These are phyloP conservation scores for Camptogramma bilineatum DNA, from an alignment of 2,888 invertebrate genomes.

Conservation along the genomic window DNA sequence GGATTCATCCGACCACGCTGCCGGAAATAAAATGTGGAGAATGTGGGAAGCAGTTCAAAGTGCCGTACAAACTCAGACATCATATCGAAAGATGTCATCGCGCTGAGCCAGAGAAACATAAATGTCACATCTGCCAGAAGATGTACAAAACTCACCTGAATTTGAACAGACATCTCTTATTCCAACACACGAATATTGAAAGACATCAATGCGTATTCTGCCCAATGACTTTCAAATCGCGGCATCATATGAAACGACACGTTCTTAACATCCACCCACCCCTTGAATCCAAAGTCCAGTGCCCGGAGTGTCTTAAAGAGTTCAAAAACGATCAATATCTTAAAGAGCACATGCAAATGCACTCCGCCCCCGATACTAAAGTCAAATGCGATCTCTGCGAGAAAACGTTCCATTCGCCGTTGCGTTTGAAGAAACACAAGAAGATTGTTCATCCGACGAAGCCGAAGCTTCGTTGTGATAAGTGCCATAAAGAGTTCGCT, in stretches of 20 bases:
- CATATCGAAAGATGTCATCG: conserved; percentile 71
- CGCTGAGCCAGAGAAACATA: conserved; percentile 67
- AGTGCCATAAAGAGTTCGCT: conserved; percentile 77
- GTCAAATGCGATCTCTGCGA: conserved; percentile 78
- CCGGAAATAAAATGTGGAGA: conserved; percentile 76
- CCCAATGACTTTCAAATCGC: conserved; percentile 76
- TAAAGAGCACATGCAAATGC: conserved; percentile 79
- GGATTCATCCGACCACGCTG: conserved; percentile 71
- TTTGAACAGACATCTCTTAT: conserved; percentile 70
- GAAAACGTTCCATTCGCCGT: conserved; percentile 73
- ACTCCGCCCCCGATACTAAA: conserved; percentile 71
- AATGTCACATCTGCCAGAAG: conserved; percentile 73
- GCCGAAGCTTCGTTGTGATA: conserved; percentile 73
- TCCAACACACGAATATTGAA: conserved; percentile 72
- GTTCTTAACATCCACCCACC: conserved; percentile 79
- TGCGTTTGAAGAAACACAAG: conserved; percentile 77
- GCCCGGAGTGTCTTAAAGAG: conserved; percentile 76
- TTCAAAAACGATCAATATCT: conserved; percentile 81
- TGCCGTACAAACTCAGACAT: conserved; percentile 74
- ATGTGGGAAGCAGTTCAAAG: conserved; percentile 72
- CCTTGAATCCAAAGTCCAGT: conserved; percentile 75
- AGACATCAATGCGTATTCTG: conserved; percentile 78
- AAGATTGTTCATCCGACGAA: conserved; percentile 78
- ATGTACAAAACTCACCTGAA: conserved; percentile 73
- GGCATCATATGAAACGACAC: conserved; percentile 79